Conservation (phyloP, 2,888 invertebrate genomes). For the Spilosoma lubricipeda region DNA sequence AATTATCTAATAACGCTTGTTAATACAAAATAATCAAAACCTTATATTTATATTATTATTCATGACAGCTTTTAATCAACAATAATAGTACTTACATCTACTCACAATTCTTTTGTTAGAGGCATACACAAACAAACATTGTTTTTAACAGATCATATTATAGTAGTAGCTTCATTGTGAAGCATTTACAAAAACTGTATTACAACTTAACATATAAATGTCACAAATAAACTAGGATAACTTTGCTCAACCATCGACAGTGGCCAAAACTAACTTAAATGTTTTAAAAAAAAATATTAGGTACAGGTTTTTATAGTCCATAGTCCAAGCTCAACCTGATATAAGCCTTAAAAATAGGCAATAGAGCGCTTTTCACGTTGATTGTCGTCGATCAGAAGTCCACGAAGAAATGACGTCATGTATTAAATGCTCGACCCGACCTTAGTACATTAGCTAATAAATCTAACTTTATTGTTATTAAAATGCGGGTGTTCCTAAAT, state of each 20-base stretch:
- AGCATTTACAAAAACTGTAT: conserved; percentile 6
- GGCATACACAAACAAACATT: neutral
- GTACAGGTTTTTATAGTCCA: neutral
- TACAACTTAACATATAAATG: conserved; percentile 2
- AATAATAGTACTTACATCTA: neutral
- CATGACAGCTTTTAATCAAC: neutral
- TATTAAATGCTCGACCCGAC: no score
- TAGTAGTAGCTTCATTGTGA: neutral
- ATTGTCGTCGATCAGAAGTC: neutral
- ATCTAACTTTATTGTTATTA: no score
- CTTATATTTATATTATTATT: neutral
- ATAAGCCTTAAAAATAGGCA: neutral
- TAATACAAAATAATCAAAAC: neutral
- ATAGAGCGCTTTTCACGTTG: neutral
- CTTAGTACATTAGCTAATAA: no score
- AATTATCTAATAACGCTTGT: neutral
- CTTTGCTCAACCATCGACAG: neutral
- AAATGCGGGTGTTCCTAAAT: no score
- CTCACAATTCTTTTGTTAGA: neutral
- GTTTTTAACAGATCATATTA: neutral
- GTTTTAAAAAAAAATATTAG: neutral
- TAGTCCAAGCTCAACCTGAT: neutral
- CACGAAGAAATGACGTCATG: no score
- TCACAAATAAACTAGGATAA: neutral
- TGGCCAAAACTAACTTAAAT: neutral